A percentile compares a stretch with the other conserved stretches of the same genome.
Evolutionary conservation across 2,113 vertebrate genomes (phyloP).

Genomic region (Pterophyllum scalare): DNA sequence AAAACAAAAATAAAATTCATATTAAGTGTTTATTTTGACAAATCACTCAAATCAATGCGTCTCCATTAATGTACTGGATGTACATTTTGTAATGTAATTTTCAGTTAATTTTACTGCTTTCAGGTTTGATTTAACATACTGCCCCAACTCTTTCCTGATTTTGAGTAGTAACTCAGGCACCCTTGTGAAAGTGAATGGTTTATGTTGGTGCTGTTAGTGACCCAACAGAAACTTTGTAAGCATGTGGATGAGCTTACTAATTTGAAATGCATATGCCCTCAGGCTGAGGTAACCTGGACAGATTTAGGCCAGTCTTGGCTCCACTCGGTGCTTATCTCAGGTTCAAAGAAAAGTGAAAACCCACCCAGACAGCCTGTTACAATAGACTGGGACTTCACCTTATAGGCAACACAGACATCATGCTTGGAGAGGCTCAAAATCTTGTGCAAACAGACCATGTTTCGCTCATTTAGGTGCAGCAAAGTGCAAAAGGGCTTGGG

Average conservation of each 20-base stretch:
- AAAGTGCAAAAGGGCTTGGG: not conserved
- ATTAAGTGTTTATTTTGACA: not conserved
- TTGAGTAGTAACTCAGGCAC: not conserved
- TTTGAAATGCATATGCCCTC: conserved; percentile 10
- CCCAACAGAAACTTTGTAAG: not conserved
- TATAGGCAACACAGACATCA: not conserved
- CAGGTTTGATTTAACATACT: not conserved
- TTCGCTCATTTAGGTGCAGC: not conserved
- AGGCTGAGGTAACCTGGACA: not conserved
- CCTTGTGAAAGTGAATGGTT: not conserved
- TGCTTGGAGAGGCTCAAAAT: not conserved
- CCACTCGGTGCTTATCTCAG: not conserved
- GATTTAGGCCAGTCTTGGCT: not conserved
- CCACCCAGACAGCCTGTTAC: not conserved
- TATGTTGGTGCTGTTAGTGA: not conserved
- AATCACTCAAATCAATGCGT: not conserved
- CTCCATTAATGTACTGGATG: too few species aligned
- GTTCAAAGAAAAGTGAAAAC: not conserved
- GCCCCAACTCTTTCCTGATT: not conserved
- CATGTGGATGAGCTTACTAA: not conserved
- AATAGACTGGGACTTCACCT: not conserved
- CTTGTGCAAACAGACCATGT: not conserved
- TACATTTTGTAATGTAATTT: not conserved
- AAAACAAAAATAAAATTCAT: too few species aligned
- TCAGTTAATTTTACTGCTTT: not conserved